Conservation (phyloP, 2,888 invertebrate genomes). For the Andrena marginata region DNA sequence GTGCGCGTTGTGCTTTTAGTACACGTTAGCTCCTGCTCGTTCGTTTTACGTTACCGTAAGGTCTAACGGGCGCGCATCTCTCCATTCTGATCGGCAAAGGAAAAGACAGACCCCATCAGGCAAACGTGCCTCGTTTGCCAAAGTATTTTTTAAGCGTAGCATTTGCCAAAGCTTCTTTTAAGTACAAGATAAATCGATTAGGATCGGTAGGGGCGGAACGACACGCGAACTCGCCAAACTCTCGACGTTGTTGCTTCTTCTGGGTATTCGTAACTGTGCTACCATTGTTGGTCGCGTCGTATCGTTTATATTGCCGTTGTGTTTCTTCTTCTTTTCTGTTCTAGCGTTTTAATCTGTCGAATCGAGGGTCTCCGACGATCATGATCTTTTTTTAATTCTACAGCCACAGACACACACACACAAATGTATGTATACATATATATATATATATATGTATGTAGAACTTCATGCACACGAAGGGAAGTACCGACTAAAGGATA, state of each 20-base stretch:
- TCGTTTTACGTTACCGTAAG: constrained; percentile 46
- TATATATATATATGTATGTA: constrained; percentile 51
- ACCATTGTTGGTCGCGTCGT: constrained; percentile 34
- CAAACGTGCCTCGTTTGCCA: constrained; percentile 61
- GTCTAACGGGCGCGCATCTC: constrained; percentile 25
- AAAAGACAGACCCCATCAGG: constrained; percentile 24
- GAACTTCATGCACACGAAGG: constrained; percentile 34
- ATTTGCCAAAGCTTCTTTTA: constrained; percentile 74
- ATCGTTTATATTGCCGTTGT: constrained; percentile 30
- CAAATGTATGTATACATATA: constrained; percentile 33
- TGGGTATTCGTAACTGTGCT: constrained; percentile 38
- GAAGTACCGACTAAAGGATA: constrained; percentile 21
- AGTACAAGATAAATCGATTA: constrained; percentile 48
- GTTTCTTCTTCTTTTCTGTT: constrained; percentile 31
- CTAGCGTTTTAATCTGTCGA: constrained; percentile 47
- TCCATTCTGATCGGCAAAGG: constrained; percentile 23
- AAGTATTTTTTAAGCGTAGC: constrained; percentile 66
- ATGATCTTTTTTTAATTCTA: constrained; percentile 61
- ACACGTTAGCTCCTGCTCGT: not conserved
- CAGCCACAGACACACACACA: constrained; percentile 30
- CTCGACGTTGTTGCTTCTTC: constrained; percentile 8
- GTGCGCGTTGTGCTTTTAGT: not conserved
- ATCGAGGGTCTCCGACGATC: constrained; percentile 76
- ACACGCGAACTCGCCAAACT: constrained; percentile 16
- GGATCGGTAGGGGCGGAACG: constrained; percentile 14